Base-by-base conservation (phyloP, 2,888 invertebrate species). In the Xanthorhoe spadicearia region DNA sequence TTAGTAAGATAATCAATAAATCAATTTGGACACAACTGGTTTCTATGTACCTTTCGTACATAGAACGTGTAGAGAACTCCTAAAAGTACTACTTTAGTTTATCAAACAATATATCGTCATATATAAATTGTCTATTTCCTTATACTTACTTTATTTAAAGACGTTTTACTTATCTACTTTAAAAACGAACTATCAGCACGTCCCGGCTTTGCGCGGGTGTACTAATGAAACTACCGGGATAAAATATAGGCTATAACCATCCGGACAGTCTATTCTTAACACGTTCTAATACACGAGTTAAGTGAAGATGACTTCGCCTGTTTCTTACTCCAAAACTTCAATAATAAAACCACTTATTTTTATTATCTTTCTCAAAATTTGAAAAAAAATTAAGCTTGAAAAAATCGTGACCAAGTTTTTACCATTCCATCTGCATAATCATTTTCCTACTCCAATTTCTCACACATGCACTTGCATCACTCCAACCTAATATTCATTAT, bases 401-500 rank as follows among this genome's bases (percentile, higher is more conserved):
- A 13, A 13, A 43, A 13, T 43, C 38, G 38, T 43, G 38, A 38
- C 17, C 48, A 7, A 15, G 1, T 48, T 48, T 15, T 56, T n/a
- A 74, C 58, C 60, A 60, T 49, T 51, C 9, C 15, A 35, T n/a
- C 15, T 19, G 35, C 50, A 55, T 53, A 53, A 58, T 13, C 51
- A 62, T 66, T 66, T 62, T 56, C 38, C 13, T 59, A 55, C 50
- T 68, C 67, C 59, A 62, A 63, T 62, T 66, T 73, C 77, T 75
- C 71, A 74, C 71, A 66, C 73, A 69, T 43, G 10, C 38, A 68
- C 61, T 49, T 80, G 73, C 80, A 73, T 74, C 79, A 83, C 71
- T 75, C 77, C 77, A 83, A 83, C 78, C 79, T 78, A 80, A 74
- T 78, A 77, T 83, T 81, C 84, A 79, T 83, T 83, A 82, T 80